Evolutionary conservation across 2,113 vertebrate genomes (phyloP), one percentile per base, ranked within the genome.

Genomic region (Cricetomys ansorgei): DNA sequence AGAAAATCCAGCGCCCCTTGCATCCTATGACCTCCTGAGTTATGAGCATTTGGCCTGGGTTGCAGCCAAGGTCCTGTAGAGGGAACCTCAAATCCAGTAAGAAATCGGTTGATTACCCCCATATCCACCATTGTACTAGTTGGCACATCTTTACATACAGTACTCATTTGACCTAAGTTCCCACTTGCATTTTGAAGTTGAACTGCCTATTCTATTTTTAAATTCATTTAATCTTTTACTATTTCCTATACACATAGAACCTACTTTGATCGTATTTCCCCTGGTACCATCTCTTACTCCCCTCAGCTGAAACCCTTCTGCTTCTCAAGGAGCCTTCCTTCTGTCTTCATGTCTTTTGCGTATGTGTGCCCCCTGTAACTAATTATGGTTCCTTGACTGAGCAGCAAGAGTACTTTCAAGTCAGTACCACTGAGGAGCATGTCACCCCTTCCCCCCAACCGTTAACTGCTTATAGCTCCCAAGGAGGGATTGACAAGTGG

Each of bases 121-220:
- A 9, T 9, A 27, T 13, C 29, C 25, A 19, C 9, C 48, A 29
- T 23, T 13, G 27, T 23, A 13, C 81, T 31, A 21, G 29, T 67
- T 43, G 31, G 50, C 62, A 34, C 59, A 48, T 48, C 62, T 48
- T 34, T 23, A 86, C 43, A 5, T 31, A 65, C 10, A 23, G 13
- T 19, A 62, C 19, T 91, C 40, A 67, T 72, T 67, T 81, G 19
- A 90, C n/a, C 43, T 12, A 88, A 43, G 10, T 77, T 94, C 55
- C 89, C 43, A 15, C 91, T 96, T 87, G 67, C 40, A 19, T 73
- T 69, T 31, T 64, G 93, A 92, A 88, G 86, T 23, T 80, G 40
- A 92, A 45, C 75, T 53, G 2, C 31, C 16, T 85, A 7, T 64
- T 27, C 0, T 0, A 3, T 31, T 37, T 80, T 40, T 81, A n/a